Evolutionary conservation across 2,888 invertebrate genomes (phyloP), one percentile per base, ranked within the genome.

Genomic region (Pinctada fucata): DNA sequence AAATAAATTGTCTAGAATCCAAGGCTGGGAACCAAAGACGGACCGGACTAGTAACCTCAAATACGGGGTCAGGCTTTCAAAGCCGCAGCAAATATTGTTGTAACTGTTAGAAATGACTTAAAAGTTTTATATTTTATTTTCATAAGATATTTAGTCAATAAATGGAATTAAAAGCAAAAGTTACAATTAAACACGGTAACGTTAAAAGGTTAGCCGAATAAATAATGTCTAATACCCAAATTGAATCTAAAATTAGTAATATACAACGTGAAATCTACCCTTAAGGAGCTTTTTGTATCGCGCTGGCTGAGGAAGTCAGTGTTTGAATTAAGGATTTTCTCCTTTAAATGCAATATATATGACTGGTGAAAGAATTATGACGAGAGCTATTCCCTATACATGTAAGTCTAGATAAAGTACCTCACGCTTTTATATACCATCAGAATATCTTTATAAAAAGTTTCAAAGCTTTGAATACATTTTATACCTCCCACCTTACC

Each of bases 1-100:
- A 64, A 68, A 68, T 47, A 74, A 66, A 66, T 31, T 50, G 74
- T 66, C 74, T 74, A 31, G 13, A 65, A 66, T 51, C 64, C 13
- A 50, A 74, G 66, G 8, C 66, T 16, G 66, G 31, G 66, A 66
- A 74, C 6, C 3, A 16, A 63, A 65, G 10, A 6, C 45, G 10
- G 64, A 31, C 8, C 10, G 65, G 5, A 13, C 31, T 16, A 16
- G 8, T 31, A 6, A 31, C n/a, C 66, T 66, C n/a, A 66, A 13
- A 13, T 45, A 45, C 10, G 47, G 16, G 13, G 68, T 16, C 68
- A n/a, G 6, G 13, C 48, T 45, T 68, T 31, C 31, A 68, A 5
- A 8, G 13, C 6, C 5, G 47, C 31, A 45, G 48, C 16, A 58
- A 58, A 58, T 13, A 58, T 58, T 58, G 6, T 58, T 58, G 58